Percentiles rank a stretch among this genome's conserved stretches.
Conservation (phyloP, 2,888 invertebrate species). For the Dermolepida albohirtum region DNA sequence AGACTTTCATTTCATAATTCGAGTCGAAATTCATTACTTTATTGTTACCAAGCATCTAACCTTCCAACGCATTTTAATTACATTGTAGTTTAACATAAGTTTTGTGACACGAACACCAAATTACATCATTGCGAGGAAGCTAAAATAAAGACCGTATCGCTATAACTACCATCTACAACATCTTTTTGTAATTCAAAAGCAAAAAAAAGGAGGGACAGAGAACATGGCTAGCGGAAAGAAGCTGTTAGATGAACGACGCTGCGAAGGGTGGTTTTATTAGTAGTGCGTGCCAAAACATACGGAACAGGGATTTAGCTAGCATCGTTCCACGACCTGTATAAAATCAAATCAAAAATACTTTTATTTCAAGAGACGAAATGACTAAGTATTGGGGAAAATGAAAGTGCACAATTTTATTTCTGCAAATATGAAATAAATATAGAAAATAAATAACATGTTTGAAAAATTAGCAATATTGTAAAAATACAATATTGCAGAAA, state of each 20-base stretch:
- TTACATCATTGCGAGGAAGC: not conserved
- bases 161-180: no score
- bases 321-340: conserved; percentile 22
- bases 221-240: not conserved
- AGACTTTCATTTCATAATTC: no score
- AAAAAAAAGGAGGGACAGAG: no score
- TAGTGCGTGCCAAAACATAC: conserved; percentile 60
- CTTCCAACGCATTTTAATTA: not conserved
- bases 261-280: conserved; percentile 51
- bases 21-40: not conserved
- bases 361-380: no score
- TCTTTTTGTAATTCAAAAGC: no score
- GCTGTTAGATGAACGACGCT: conserved; percentile 2
- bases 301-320: conserved; percentile 56
- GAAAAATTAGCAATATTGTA: no score
- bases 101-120: not conserved
- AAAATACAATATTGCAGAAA: no score
- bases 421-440: no score
- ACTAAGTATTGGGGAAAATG: no score
- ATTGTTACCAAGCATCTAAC: not conserved
- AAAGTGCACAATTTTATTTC: conserved; percentile 4
- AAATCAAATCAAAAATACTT: conserved; percentile 30
- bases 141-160: not conserved
- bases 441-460: no score
- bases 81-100: not conserved